Percentiles rank a stretch among this genome's conserved stretches.
Evolutionary conservation across 35 echinoderm and acorn worm species (phyloP).

Genomic region (Nesometra sesokonis): DNA sequence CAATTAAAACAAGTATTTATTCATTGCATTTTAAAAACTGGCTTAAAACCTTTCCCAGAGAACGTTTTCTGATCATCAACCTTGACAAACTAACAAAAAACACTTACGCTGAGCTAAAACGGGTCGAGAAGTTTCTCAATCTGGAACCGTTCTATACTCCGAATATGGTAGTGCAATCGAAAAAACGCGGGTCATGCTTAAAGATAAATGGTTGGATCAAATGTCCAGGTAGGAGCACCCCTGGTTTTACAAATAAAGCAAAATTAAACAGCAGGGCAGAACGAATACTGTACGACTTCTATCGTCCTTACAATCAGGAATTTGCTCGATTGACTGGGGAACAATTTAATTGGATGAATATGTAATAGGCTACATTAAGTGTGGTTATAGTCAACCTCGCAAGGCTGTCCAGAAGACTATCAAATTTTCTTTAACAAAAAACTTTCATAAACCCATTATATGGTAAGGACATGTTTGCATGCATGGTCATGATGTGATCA

Average conservation of each 20-base stretch:
- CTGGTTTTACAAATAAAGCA: constrained; percentile 11
- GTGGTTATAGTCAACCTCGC: too few relatives aligned
- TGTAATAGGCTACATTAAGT: too few relatives aligned
- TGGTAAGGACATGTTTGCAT: too few relatives aligned
- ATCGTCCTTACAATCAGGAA: constrained; percentile 30
- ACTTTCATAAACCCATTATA: too few relatives aligned
- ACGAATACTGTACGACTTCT: constrained; percentile 27
- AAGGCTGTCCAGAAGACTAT: too few relatives aligned
- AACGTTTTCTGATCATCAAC: constrained; percentile 26
- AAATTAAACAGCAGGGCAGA: neutral
- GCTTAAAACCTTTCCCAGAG: constrained; percentile 3
- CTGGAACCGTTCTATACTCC: constrained; percentile 2
- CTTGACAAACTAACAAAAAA: neutral
- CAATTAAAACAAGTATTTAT: constrained; percentile 26
- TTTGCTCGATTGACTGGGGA: constrained; percentile 11
- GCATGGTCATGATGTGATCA: too few relatives aligned
- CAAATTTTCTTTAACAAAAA: too few relatives aligned
- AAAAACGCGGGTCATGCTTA: constrained; percentile 17
- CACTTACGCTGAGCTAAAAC: constrained; percentile 15
- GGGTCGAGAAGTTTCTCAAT: constrained; percentile 18
- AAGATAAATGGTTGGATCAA: neutral
- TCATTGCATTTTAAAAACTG: constrained; percentile 30
- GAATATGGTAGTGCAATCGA: constrained; percentile 11
- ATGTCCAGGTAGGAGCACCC: constrained; percentile 24
- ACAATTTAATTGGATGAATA: neutral